Percentiles rank a stretch among this genome's conserved stretches.
These are phyloP conservation scores for Andrena marginata DNA, from an alignment of 2,888 invertebrate genomes.

Conservation along the genomic window DNA sequence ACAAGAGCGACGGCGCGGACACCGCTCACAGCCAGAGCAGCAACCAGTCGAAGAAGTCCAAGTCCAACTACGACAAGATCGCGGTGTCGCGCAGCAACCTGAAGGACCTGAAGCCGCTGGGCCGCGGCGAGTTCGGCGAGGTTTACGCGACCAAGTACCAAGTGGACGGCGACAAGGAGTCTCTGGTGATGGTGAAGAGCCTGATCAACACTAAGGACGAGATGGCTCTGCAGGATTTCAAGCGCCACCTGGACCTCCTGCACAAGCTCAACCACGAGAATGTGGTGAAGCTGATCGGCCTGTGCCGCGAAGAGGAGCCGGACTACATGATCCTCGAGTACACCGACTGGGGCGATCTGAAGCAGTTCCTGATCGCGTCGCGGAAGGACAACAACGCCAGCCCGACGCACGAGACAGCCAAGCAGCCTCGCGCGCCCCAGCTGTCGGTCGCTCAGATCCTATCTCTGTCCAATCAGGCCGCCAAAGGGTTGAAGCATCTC, in stretches of 20 bases:
- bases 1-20: constrained; percentile 89
- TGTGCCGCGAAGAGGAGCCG: constrained; percentile 94
- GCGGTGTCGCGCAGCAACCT: constrained; percentile 91
- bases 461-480: constrained; percentile 91
- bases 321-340: constrained; percentile 96
- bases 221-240: constrained; percentile 92
- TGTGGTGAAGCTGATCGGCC: constrained; percentile 91
- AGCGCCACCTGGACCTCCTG: constrained; percentile 95
- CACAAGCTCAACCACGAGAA: constrained; percentile 93
- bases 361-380: constrained; percentile 92
- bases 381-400: constrained; percentile 74
- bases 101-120: constrained; percentile 87
- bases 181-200: constrained; percentile 90
- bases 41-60: constrained; percentile 88
- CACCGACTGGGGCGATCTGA: constrained; percentile 98
- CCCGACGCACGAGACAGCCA: constrained; percentile 80
- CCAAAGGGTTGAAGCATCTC: constrained; percentile 92
- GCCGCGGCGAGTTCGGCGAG: constrained; percentile 97
- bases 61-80: constrained; percentile 91
- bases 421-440: constrained; percentile 86
- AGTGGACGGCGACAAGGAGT: constrained; percentile 84
- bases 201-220: constrained; percentile 93
- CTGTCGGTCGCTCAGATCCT: constrained; percentile 89
- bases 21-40: constrained; percentile 88
- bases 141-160: constrained; percentile 91